A percentile compares a stretch with the other conserved stretches of the same genome.
Evolutionary conservation across 1,140 invertebrate species (phyloP).

Genomic region (Cardiocondyla obscurior): DNA sequence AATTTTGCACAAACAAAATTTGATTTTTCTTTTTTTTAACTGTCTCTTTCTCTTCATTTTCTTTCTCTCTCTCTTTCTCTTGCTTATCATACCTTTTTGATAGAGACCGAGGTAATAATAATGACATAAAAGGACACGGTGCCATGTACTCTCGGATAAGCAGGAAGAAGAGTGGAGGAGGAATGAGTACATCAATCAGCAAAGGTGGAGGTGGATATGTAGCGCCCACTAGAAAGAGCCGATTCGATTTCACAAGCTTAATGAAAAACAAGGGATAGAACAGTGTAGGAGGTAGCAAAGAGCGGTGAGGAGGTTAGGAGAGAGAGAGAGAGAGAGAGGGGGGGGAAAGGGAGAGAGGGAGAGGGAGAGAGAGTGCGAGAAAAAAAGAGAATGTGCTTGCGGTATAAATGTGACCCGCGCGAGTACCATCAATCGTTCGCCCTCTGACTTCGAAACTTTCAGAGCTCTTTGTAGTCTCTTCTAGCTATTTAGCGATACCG

Average conservation of each 20-base stretch:
- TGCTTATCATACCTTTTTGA: slow-evolving; percentile 36
- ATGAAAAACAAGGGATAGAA: slow-evolving; percentile 39
- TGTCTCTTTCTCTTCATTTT: no score
- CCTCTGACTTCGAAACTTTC: slow-evolving; percentile 77
- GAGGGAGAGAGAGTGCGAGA: no score
- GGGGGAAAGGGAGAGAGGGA: neutral
- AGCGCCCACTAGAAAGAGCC: slow-evolving; percentile 34
- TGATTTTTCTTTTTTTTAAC: no score
- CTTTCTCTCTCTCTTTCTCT: no score
- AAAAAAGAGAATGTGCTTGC: no score
- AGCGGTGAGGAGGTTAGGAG: slow-evolving; percentile 13
- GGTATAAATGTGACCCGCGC: slow-evolving; percentile 79
- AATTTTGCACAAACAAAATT: slow-evolving; percentile 4
- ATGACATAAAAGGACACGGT: slow-evolving; percentile 57
- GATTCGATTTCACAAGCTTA: slow-evolving; percentile 48
- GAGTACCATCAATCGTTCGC: slow-evolving; percentile 80
- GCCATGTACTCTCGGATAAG: slow-evolving; percentile 3
- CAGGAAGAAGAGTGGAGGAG: slow-evolving; percentile 7
- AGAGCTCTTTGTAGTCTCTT: slow-evolving; percentile 53
- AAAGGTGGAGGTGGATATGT: slow-evolving; percentile 39
- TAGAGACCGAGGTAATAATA: slow-evolving; percentile 27
- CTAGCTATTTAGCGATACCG: slow-evolving; percentile 44
- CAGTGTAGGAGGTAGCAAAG: neutral
- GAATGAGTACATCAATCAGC: slow-evolving; percentile 32
- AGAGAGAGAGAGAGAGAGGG: slow-evolving; percentile 2